Conservation (phyloP, 2,797 vertebrate genomes). For the Antennarius maculatus region DNA sequence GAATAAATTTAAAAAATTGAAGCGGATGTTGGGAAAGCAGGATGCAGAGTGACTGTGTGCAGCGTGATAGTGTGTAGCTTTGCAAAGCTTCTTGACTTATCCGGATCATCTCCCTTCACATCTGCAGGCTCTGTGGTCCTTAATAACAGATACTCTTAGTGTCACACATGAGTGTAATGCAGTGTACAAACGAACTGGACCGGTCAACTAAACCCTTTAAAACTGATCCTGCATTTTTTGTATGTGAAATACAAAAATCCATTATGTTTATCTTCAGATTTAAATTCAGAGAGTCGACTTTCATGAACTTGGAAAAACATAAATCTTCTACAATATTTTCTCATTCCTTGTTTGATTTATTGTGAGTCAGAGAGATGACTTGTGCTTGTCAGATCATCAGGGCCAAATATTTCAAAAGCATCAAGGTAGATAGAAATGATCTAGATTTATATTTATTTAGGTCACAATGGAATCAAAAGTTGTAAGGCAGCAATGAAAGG, state of each 20-base stretch:
- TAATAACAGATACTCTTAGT: conserved; percentile 9
- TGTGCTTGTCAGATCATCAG: too few relatives aligned
- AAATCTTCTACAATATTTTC: conserved; percentile 61
- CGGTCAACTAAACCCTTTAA: not conserved
- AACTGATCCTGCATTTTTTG: conserved; percentile 21
- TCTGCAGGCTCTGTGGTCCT: conserved; percentile 10
- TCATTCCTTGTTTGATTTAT: conserved; percentile 26
- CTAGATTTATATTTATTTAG: too few relatives aligned
- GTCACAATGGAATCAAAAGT: too few relatives aligned
- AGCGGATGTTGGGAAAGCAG: conserved; percentile 58
- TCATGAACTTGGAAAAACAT: conserved; percentile 48
- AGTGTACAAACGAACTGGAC: conserved; percentile 29
- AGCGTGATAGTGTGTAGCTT: conserved; percentile 28
- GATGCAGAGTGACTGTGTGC: conserved; percentile 30
- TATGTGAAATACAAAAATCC: conserved; percentile 45
- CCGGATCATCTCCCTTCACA: conserved; percentile 4
- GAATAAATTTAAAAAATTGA: conserved; percentile 80
- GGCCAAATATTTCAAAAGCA: too few relatives aligned
- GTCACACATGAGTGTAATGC: conserved; percentile 17
- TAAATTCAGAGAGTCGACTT: conserved; percentile 13
- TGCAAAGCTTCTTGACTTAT: conserved; percentile 6
- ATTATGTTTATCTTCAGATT: conserved; percentile 42
- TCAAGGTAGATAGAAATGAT: too few relatives aligned
- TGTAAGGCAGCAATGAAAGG: too few relatives aligned
- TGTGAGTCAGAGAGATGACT: not conserved